These are phyloP conservation scores for Ctenosaura bakeri DNA, from an alignment of 2,797 vertebrate species.

Conservation along the genomic window DNA sequence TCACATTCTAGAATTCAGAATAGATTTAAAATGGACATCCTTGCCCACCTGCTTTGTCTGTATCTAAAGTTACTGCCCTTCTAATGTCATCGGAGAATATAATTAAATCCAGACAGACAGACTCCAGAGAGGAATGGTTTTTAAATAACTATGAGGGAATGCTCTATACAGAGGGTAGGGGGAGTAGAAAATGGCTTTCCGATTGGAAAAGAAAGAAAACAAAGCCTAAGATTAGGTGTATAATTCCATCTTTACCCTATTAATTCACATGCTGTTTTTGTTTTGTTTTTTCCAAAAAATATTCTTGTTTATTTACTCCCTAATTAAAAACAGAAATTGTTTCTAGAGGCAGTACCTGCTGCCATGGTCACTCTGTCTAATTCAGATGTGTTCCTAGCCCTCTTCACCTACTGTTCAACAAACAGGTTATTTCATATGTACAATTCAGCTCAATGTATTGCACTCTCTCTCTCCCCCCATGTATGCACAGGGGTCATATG, in stretches of 20 bases:
- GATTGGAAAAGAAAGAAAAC: constrained; percentile 45
- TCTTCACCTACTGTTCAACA: neutral
- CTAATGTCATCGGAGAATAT: constrained; percentile 50
- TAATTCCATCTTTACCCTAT: neutral
- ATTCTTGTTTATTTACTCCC: neutral
- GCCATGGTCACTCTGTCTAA: neutral
- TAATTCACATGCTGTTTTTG: constrained; percentile 8
- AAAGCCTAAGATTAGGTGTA: neutral
- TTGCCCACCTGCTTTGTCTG: constrained; percentile 18
- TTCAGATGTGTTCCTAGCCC: neutral
- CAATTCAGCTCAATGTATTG: neutral
- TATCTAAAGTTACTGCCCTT: constrained; percentile 54
- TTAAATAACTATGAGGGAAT: constrained; percentile 53
- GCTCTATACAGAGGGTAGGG: neutral
- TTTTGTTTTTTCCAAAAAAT: neutral
- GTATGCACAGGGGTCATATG: neutral
- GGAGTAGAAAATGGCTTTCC: neutral
- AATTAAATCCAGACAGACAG: constrained; percentile 52
- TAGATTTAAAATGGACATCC: constrained; percentile 25
- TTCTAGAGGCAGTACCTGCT: neutral
- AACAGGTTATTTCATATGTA: neutral
- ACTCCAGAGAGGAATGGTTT: constrained; percentile 48
- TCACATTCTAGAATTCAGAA: constrained; percentile 13
- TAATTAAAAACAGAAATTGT: neutral
- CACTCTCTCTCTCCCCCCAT: no score